Conservation (phyloP, 2,888 invertebrate genomes). For the Willowsia nigromaculata region DNA sequence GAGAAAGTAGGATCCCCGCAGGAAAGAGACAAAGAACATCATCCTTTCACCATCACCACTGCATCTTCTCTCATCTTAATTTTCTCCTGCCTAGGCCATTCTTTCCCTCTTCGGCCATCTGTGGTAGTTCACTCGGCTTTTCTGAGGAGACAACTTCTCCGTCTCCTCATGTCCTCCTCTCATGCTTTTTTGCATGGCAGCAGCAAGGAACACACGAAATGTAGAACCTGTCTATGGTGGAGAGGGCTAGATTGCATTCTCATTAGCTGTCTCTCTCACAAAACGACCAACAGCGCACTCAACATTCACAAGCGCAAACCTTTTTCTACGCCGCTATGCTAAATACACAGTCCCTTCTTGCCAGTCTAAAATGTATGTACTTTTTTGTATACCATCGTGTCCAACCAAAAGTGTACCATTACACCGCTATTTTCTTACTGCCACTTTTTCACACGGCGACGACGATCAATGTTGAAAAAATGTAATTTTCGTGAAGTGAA, state of each 20-base stretch:
- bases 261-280: no score
- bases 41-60: no score
- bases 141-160: neutral
- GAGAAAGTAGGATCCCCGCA: no score
- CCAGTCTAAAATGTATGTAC: slow-evolving; percentile 4
- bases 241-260: no score
- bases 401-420: neutral
- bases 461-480: slow-evolving; percentile 23
- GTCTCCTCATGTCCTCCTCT: neutral
- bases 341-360: no score
- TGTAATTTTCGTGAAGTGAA: neutral
- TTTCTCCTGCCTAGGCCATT: neutral
- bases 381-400: slow-evolving; percentile 14
- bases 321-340: no score
- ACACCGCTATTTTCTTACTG: slow-evolving; percentile 15
- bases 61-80: neutral
- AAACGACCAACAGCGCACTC: no score
- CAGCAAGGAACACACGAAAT: no score
- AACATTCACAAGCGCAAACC: no score
- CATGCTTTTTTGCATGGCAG: neutral
- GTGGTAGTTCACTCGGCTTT: slow-evolving; percentile 7
- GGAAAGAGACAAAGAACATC: no score
- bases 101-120: slow-evolving; percentile 27
- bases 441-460: slow-evolving; percentile 7
- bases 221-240: no score